These are phyloP conservation scores for pig (Sus scrofa) DNA, from an alignment of 2,113 vertebrate genomes.

Conservation along the genomic window DNA sequence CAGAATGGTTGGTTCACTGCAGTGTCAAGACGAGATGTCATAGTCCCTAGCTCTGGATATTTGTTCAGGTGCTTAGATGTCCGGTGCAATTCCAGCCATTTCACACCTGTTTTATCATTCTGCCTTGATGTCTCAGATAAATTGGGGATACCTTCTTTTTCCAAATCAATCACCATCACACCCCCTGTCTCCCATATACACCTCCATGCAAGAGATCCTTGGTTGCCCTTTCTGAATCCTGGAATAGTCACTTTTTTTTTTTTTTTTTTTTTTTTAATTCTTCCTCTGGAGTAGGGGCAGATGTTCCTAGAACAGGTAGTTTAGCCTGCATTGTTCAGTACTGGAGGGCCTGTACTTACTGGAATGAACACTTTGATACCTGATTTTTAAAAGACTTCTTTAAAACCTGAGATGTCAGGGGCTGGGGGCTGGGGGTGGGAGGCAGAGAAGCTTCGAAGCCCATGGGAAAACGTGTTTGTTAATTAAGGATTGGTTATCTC, in stretches of 20 bases:
- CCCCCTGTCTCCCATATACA: neutral
- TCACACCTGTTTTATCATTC: neutral
- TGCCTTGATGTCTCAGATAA: neutral
- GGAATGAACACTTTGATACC: neutral
- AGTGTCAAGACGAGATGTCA: neutral
- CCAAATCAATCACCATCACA: neutral
- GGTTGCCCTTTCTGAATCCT: neutral
- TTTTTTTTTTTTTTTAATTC: neutral
- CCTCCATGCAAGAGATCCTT: neutral
- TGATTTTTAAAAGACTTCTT: neutral
- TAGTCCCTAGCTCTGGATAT: neutral
- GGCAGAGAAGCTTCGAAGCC: neutral
- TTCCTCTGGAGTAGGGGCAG: neutral
- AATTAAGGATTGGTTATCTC: neutral
- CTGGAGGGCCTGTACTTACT: neutral
- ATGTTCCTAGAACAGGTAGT: neutral
- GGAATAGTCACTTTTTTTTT: neutral
- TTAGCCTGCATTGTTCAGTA: neutral
- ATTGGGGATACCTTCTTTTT: neutral
- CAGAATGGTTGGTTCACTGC: neutral
- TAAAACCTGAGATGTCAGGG: neutral
- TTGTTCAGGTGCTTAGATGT: conserved; percentile 16
- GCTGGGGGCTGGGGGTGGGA: neutral
- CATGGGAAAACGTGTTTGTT: neutral
- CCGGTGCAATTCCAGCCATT: neutral